phyloP scores from a whole-genome alignment of 2,888 invertebrate genomes.

The Lacanobia wlatinum region DNA sequence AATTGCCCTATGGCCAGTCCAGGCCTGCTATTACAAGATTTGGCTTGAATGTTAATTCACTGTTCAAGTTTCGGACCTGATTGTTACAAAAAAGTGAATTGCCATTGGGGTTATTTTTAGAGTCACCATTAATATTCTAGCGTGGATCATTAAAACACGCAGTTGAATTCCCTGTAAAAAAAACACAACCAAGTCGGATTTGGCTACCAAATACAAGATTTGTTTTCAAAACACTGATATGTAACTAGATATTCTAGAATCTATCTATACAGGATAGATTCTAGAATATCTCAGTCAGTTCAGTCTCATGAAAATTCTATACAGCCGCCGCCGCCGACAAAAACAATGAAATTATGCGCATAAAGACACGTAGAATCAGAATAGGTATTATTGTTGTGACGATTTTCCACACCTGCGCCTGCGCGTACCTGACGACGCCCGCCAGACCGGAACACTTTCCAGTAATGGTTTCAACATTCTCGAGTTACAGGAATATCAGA shows the following conservation, averaged over 20 bases:
- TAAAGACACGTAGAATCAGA: conserved; percentile 54
- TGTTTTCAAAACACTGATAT: conserved; percentile 36
- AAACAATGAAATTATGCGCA: conserved; percentile 65
- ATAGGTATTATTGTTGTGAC: conserved; percentile 63
- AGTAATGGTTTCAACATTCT: conserved; percentile 82
- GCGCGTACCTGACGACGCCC: conserved; percentile 61
- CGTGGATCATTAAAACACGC: too few species aligned
- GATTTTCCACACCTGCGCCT: conserved; percentile 76
- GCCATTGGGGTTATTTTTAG: too few species aligned
- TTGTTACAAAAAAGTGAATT: too few species aligned
- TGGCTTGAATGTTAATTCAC: background rate
- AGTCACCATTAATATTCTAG: too few species aligned
- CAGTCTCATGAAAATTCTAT: conserved; percentile 57
- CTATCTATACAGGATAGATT: too few species aligned
- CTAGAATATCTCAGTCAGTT: conserved; percentile 46
- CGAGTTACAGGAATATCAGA: conserved; percentile 82
- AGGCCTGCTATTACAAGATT: conserved; percentile 8
- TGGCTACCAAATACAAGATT: too few species aligned
- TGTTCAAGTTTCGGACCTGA: too few species aligned
- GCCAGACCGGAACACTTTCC: conserved; percentile 85
- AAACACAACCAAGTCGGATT: too few species aligned
- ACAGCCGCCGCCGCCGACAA: conserved; percentile 18
- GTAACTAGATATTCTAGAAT: too few species aligned
- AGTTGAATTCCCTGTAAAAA: too few species aligned
- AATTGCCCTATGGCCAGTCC: too few species aligned